These are phyloP conservation scores for Pachyramphus minor DNA, from an alignment of 2,113 vertebrate species.

Conservation along the genomic window DNA sequence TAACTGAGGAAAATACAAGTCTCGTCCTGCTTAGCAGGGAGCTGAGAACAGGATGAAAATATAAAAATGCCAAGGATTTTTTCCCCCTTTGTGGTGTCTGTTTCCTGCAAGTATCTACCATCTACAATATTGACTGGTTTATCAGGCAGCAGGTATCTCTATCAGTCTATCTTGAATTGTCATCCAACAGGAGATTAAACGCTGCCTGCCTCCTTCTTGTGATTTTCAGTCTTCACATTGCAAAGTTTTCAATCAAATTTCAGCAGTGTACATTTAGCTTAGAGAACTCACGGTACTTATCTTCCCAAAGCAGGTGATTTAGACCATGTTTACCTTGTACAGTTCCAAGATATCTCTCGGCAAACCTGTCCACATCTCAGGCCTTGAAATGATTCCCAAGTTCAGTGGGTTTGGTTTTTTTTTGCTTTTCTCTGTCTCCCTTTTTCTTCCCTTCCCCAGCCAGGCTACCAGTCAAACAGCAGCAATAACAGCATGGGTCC, in stretches of 20 bases:
- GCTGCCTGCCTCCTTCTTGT: slow-evolving; percentile 61
- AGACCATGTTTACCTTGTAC: slow-evolving; percentile 52
- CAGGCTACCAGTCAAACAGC: not conserved
- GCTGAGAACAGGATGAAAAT: not conserved
- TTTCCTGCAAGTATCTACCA: slow-evolving; percentile 48
- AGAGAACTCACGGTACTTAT: slow-evolving; percentile 55
- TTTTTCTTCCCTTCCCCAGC: not conserved
- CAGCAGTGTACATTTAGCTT: slow-evolving; percentile 61
- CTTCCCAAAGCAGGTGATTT: slow-evolving; percentile 70
- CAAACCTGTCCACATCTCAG: slow-evolving; percentile 28
- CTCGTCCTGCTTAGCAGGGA: not conserved
- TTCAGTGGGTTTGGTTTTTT: not conserved
- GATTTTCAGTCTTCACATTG: slow-evolving; percentile 70
- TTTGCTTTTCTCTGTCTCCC: not conserved
- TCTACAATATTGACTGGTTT: slow-evolving; percentile 71
- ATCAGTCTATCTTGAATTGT: slow-evolving; percentile 71
- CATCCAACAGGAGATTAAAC: slow-evolving; percentile 72
- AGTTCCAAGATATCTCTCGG: slow-evolving; percentile 35
- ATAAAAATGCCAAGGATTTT: not conserved
- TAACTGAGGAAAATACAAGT: not conserved
- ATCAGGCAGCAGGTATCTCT: slow-evolving; percentile 66
- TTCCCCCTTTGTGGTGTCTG: not conserved
- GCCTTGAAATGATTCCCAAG: slow-evolving; percentile 45
- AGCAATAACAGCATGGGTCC: not conserved
- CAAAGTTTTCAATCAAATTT: slow-evolving; percentile 75